Percentiles rank a stretch among this genome's conserved stretches.
These are phyloP conservation scores for Clunio marinus DNA, from an alignment of 2,888 invertebrate species.

Conservation along the genomic window DNA sequence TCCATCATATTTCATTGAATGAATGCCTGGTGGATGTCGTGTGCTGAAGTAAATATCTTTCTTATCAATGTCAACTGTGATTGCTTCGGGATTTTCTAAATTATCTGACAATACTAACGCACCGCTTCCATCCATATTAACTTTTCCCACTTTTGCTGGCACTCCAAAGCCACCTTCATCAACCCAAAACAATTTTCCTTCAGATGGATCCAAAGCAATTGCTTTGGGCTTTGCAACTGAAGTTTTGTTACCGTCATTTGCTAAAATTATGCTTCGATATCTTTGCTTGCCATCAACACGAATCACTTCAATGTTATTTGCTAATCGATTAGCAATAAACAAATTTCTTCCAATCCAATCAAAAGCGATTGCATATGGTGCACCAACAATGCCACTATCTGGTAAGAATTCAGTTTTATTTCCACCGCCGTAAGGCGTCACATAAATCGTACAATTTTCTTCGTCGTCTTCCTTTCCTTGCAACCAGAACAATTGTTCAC, in stretches of 20 bases:
- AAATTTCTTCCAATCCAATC: slow-evolving; percentile 97
- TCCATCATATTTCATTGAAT: slow-evolving; percentile 69
- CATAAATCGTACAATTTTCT: slow-evolving; percentile 81
- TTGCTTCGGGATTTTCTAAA: slow-evolving; percentile 72
- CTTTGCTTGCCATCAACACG: slow-evolving; percentile 79
- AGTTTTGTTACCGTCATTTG: slow-evolving; percentile 79
- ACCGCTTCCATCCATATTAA: slow-evolving; percentile 89
- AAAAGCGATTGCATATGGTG: slow-evolving; percentile 86
- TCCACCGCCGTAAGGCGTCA: slow-evolving; percentile 79
- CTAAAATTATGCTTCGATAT: slow-evolving; percentile 78
- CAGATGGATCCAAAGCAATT: slow-evolving; percentile 86
- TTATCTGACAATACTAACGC: slow-evolving; percentile 67
- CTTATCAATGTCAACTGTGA: slow-evolving; percentile 77
- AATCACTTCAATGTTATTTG: slow-evolving; percentile 87
- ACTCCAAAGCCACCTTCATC: slow-evolving; percentile 91
- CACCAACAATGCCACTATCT: slow-evolving; percentile 82
- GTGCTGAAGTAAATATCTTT: slow-evolving; percentile 86
- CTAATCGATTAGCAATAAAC: slow-evolving; percentile 83
- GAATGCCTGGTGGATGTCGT: slow-evolving; percentile 67
- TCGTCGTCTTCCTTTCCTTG: slow-evolving; percentile 73
- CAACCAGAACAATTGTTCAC: slow-evolving; percentile 81
- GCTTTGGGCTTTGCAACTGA: slow-evolving; percentile 85
- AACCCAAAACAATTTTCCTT: slow-evolving; percentile 93
- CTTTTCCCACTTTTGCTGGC: slow-evolving; percentile 81
- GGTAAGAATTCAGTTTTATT: slow-evolving; percentile 74